phyloP scores from a whole-genome alignment of 2,888 invertebrate genomes.

The Elmis aenea region DNA sequence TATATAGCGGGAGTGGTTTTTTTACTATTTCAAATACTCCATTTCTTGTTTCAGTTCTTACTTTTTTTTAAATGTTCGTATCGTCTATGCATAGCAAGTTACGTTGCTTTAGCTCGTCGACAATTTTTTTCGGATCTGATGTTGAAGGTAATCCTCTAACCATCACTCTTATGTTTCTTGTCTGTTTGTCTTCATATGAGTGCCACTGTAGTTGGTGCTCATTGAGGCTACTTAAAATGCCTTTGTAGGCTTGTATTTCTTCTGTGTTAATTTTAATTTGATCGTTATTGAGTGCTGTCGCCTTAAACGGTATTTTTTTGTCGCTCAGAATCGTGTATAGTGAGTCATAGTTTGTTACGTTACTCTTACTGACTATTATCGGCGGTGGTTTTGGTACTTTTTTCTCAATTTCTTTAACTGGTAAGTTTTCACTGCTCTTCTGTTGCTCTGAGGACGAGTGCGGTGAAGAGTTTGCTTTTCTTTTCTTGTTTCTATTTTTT shows the following conservation, averaged over 20 bases:
- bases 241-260: conserved; percentile 4
- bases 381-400: too few relatives aligned
- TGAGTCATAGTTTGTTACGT: too few relatives aligned
- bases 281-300: conserved; percentile 5
- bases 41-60: conserved; percentile 3
- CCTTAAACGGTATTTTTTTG: conserved; percentile 3
- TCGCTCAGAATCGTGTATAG: too few relatives aligned
- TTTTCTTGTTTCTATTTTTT: too few relatives aligned
- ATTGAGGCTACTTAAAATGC: conserved; percentile 1
- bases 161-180: conserved; percentile 5
- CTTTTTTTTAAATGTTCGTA: conserved; percentile 3
- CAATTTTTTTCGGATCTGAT: conserved; percentile 3
- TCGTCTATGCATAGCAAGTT: conserved; percentile 3
- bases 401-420: too few relatives aligned
- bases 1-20: conserved; percentile 5
- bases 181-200: conserved; percentile 9
- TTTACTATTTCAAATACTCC: conserved; percentile 1
- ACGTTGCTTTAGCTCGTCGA: conserved; percentile 3
- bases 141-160: conserved; percentile 2
- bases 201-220: conserved; percentile 6
- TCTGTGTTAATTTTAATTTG: conserved; percentile 9
- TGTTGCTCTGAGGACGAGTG: too few relatives aligned
- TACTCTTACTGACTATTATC: too few relatives aligned
- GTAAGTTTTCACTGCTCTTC: too few relatives aligned
- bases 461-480: too few relatives aligned